phyloP scores from a whole-genome alignment of 2,113 vertebrate species.

The Zosterops japonicus region DNA sequence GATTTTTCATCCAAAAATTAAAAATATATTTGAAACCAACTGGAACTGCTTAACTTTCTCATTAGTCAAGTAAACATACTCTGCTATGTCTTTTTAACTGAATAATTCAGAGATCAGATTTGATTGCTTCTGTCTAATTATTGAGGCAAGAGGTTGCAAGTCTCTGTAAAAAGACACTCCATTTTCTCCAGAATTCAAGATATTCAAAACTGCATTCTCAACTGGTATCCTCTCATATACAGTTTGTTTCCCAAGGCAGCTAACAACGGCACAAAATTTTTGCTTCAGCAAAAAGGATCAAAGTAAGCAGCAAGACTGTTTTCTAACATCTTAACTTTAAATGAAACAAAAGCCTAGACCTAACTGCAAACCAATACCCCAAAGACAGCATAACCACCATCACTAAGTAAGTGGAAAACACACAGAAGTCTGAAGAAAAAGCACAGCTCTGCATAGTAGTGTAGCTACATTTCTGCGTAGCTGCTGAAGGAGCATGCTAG shows the following conservation, averaged over 20 bases:
- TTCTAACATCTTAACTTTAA: background rate
- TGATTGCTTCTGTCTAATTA: background rate
- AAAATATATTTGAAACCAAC: background rate
- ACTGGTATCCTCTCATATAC: background rate
- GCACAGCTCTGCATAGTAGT: background rate
- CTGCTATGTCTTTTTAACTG: background rate
- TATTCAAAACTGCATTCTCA: background rate
- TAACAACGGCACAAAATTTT: background rate
- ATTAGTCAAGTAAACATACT: background rate
- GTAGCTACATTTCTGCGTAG: background rate
- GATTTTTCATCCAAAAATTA: background rate
- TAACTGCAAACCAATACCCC: background rate
- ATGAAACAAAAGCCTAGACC: background rate
- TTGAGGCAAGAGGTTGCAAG: background rate
- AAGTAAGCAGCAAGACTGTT: background rate
- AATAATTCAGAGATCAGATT: background rate
- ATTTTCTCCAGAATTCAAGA: background rate
- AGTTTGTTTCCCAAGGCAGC: background rate
- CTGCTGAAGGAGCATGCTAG: background rate
- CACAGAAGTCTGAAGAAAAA: background rate
- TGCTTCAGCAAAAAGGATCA: background rate
- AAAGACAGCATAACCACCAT: background rate
- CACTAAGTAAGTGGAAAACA: background rate
- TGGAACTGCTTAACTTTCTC: background rate
- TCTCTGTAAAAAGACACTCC: background rate